These are phyloP conservation scores for Microcebus tavaratra DNA, from an alignment of 2,113 vertebrate species.

Conservation along the genomic window DNA sequence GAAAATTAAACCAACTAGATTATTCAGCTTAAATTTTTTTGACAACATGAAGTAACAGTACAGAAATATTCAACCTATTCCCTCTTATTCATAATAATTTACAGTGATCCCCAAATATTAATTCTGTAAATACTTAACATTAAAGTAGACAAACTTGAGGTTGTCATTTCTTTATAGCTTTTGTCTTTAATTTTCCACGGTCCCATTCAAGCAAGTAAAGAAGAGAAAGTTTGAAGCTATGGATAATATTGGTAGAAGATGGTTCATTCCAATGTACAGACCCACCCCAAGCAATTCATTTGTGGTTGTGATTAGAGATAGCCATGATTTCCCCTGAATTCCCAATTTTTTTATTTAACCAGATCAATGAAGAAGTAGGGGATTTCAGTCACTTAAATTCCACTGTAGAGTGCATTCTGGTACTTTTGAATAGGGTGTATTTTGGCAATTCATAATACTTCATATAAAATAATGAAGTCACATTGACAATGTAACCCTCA, in stretches of 20 bases:
- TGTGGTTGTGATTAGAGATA: neutral
- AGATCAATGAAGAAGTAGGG: neutral
- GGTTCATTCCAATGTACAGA: neutral
- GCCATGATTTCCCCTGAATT: neutral
- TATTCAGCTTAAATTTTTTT: neutral
- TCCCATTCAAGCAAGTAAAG: neutral
- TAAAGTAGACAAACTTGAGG: conserved; percentile 13
- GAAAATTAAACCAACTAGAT: conserved; percentile 23
- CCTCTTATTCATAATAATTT: conserved; percentile 11
- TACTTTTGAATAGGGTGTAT: neutral
- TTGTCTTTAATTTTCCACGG: conserved; percentile 35
- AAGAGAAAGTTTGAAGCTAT: neutral
- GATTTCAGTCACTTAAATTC: neutral
- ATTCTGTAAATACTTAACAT: neutral
- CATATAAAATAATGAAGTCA: conserved; percentile 30
- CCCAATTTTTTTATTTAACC: neutral
- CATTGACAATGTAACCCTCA: neutral
- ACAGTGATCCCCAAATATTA: conserved; percentile 3
- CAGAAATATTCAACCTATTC: neutral
- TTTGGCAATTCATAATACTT: conserved; percentile 13
- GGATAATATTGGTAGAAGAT: neutral
- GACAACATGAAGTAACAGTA: conserved; percentile 20
- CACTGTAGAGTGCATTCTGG: neutral
- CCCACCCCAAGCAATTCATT: neutral
- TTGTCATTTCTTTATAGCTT: conserved; percentile 3